Evolutionary conservation across 2,888 invertebrate genomes (phyloP).

Genomic region (Anthophora plumipes): DNA sequence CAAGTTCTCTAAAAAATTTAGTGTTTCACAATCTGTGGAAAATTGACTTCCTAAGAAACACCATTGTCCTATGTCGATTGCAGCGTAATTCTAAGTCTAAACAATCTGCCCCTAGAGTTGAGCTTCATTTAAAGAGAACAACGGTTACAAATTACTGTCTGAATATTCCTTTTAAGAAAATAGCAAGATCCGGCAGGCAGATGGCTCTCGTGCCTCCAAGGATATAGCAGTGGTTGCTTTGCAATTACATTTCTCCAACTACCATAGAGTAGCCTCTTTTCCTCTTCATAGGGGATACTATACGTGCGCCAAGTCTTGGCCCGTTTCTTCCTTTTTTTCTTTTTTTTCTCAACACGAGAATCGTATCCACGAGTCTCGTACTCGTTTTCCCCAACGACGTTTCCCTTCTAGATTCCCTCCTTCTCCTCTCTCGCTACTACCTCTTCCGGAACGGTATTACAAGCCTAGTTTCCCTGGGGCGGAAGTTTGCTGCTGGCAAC

Average conservation of each 20-base stretch:
- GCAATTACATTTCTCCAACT: conserved; percentile 49
- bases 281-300: background rate
- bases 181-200: background rate
- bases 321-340: background rate
- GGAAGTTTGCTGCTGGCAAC: conserved; percentile 33
- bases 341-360: conserved; percentile 29
- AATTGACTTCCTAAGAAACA: no score
- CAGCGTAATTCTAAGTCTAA: no score
- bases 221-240: conserved; percentile 1
- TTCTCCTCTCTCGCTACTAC: background rate
- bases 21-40: no score
- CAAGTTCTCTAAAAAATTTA: no score
- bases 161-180: conserved; percentile 11
- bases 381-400: conserved; percentile 41
- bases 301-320: conserved; percentile 11
- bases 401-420: background rate
- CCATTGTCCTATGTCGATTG: no score
- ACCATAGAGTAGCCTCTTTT: background rate
- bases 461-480: conserved; percentile 35
- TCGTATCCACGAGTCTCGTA: conserved; percentile 9
- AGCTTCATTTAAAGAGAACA: no score
- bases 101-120: no score
- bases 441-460: conserved; percentile 25
- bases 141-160: no score
- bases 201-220: conserved; percentile 8